Percentiles rank a stretch among this genome's conserved stretches.
phyloP scores from a whole-genome alignment of 2,888 invertebrate species.

The Rhaphigaster nebulosa region DNA sequence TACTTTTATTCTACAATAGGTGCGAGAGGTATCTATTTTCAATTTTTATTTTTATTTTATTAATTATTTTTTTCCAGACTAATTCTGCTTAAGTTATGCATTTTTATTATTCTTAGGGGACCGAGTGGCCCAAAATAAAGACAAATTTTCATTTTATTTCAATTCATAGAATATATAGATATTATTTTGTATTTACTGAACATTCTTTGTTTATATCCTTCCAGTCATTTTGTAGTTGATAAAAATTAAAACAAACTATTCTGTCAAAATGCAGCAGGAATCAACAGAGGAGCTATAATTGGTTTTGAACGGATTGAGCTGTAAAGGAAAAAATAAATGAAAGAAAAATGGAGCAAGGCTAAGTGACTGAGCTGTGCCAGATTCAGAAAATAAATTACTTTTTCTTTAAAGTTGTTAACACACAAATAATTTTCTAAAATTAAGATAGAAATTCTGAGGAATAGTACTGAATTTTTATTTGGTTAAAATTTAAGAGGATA shows the following conservation, averaged over 20 bases:
- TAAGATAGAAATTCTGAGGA: background rate
- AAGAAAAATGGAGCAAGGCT: background rate
- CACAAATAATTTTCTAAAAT: background rate
- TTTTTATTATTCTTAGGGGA: too few species aligned
- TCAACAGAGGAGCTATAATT: background rate
- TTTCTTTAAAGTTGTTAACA: background rate
- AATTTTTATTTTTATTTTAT: too few species aligned
- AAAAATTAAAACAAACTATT: too few species aligned
- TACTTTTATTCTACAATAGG: too few species aligned
- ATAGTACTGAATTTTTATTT: background rate
- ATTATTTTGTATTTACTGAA: background rate
- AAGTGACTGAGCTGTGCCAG: background rate
- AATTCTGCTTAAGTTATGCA: too few species aligned
- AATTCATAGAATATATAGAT: background rate
- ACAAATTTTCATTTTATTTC: too few species aligned
- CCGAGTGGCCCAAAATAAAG: too few species aligned
- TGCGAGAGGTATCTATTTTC: too few species aligned
- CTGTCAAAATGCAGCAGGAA: background rate
- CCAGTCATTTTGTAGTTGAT: background rate
- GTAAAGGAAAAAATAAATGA: background rate
- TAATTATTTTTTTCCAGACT: too few species aligned
- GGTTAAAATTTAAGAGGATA: background rate
- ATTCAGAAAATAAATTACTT: background rate
- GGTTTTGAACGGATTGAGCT: constrained; percentile 37
- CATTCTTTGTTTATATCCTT: background rate